These are phyloP conservation scores for Drosophila insularis DNA, from an alignment of 1,140 invertebrate genomes.

Conservation along the genomic window DNA sequence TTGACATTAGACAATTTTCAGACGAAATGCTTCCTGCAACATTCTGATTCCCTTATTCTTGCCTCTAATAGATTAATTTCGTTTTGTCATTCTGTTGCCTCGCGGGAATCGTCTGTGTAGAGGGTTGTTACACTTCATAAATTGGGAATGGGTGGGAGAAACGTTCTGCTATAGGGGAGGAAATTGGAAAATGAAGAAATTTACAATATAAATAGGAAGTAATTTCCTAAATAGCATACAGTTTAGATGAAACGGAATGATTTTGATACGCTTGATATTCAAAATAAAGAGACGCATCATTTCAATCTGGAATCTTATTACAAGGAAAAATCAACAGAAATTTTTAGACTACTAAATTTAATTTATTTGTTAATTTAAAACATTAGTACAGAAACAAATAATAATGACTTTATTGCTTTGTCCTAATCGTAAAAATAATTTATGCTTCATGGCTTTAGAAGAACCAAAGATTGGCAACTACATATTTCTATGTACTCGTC, in stretches of 20 bases:
- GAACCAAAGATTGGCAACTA: too few relatives aligned
- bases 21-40: slow-evolving; percentile 1
- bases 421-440: too few relatives aligned
- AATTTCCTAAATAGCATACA: slow-evolving; percentile 53
- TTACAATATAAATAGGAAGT: slow-evolving; percentile 58
- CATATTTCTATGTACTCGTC: too few relatives aligned
- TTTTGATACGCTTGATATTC: slow-evolving; percentile 27
- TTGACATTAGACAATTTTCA: slow-evolving; percentile 65
- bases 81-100: slow-evolving; percentile 65
- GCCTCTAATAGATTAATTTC: slow-evolving; percentile 75
- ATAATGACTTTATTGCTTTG: too few relatives aligned
- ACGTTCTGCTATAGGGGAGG: slow-evolving; percentile 12
- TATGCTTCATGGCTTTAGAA: too few relatives aligned
- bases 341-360: too few relatives aligned
- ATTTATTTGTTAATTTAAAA: too few relatives aligned
- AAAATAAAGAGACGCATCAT: not conserved
- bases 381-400: too few relatives aligned
- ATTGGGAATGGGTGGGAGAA: slow-evolving; percentile 23
- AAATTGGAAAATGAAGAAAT: slow-evolving; percentile 63
- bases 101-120: slow-evolving; percentile 12
- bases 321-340: too few relatives aligned
- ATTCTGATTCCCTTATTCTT: not conserved
- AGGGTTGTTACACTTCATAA: slow-evolving; percentile 49
- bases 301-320: too few relatives aligned
- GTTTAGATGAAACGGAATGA: slow-evolving; percentile 51